phyloP scores from a whole-genome alignment of 1,140 invertebrate species.

The Drosophila repletoides region DNA sequence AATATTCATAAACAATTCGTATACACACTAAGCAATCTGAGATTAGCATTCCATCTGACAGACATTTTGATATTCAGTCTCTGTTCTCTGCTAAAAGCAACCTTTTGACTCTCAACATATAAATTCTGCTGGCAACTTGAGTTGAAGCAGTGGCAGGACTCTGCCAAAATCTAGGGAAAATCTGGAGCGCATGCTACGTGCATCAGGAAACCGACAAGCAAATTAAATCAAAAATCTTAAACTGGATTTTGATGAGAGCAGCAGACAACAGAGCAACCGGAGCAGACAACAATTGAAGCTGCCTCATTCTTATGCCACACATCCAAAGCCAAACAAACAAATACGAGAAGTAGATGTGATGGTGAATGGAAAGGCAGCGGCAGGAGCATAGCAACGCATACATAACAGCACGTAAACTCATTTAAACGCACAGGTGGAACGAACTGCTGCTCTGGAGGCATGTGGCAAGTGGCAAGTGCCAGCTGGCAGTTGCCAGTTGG shows the following conservation, averaged over 20 bases:
- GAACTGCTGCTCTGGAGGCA: background rate
- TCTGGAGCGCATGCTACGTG: conserved; percentile 32
- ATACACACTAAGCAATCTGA: background rate
- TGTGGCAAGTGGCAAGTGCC: background rate
- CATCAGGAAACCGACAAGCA: conserved; percentile 48
- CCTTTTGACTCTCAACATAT: conserved; percentile 47
- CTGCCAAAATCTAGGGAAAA: conserved; percentile 28
- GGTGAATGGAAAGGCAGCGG: conserved; percentile 11
- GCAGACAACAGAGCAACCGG: conserved; percentile 1
- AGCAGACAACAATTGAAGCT: conserved; percentile 58
- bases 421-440: conserved; percentile 42
- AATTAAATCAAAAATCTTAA: conserved; percentile 79
- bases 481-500: conserved; percentile 26
- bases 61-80: background rate
- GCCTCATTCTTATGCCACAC: conserved; percentile 10
- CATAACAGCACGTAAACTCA: conserved; percentile 61
- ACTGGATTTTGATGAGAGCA: conserved; percentile 71
- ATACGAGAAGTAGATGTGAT: conserved; percentile 27
- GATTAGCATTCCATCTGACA: conserved; percentile 29
- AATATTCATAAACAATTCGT: conserved; percentile 9
- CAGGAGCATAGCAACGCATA: conserved; percentile 26
- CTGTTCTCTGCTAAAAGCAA: conserved; percentile 24
- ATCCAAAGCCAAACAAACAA: conserved; percentile 67
- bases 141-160: background rate
- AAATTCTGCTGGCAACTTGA: conserved; percentile 35